Conservation (phyloP, 37 sponge, comb jelly and placozoan species). For the Theonella swinhoei region DNA sequence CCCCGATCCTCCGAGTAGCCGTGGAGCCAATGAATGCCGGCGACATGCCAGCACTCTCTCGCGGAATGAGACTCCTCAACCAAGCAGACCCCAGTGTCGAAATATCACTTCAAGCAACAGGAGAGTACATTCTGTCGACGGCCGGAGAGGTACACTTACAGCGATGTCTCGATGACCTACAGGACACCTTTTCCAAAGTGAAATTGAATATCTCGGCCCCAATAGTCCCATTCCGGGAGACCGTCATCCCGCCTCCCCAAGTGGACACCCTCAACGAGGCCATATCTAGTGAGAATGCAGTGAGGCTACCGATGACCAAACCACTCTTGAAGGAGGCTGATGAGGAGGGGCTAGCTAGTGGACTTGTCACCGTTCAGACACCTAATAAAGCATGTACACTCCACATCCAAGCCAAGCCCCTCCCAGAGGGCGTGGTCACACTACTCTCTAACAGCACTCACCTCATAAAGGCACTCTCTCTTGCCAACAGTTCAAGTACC, state of each 20-base stretch:
- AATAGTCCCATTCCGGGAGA: slow-evolving; percentile 94
- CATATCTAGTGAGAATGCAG: slow-evolving; percentile 61
- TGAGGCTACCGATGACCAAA: slow-evolving; percentile 1
- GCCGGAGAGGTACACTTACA: slow-evolving; percentile 97
- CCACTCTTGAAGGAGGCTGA: neutral
- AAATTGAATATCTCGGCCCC: slow-evolving; percentile 90
- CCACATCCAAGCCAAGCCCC: slow-evolving; percentile 62
- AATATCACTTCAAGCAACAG: slow-evolving; percentile 79
- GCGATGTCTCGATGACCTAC: slow-evolving; percentile 91
- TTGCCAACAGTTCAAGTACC: neutral
- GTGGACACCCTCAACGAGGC: slow-evolving; percentile 89
- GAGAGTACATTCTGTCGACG: slow-evolving; percentile 85
- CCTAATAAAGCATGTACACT: slow-evolving; percentile 57
- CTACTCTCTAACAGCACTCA: slow-evolving; percentile 49
- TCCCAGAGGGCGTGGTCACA: slow-evolving; percentile 52
- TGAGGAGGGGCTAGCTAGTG: slow-evolving; percentile 1
- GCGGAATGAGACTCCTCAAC: slow-evolving; percentile 89
- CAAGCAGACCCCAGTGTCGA: slow-evolving; percentile 95
- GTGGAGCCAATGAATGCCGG: slow-evolving; percentile 81
- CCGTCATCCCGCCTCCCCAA: slow-evolving; percentile 80
- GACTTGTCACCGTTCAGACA: slow-evolving; percentile 39
- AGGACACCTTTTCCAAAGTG: slow-evolving; percentile 58
- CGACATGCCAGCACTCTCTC: slow-evolving; percentile 69
- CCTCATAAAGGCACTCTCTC: slow-evolving; percentile 51
- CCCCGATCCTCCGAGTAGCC: slow-evolving; percentile 92